A percentile compares a stretch with the other conserved stretches of the same genome.
Conservation (phyloP, 2,888 invertebrate genomes). For the Brachycybe producta region DNA sequence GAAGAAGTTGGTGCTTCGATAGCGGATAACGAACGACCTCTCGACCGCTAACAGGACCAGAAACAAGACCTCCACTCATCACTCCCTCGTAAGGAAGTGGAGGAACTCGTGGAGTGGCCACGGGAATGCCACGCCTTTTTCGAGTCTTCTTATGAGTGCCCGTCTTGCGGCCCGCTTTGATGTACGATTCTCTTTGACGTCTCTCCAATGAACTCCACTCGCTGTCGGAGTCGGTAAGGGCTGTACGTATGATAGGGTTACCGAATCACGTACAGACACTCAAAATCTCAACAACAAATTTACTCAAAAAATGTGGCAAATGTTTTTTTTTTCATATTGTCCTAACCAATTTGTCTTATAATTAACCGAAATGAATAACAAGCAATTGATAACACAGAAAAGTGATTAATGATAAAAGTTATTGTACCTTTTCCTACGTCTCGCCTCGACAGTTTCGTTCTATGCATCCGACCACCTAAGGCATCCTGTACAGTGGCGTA, state of each 20-base stretch:
- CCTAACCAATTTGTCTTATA: not conserved
- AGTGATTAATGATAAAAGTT: too few species aligned
- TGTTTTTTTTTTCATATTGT: conserved; percentile 3
- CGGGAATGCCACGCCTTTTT: conserved; percentile 64
- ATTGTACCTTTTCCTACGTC: conserved; percentile 15
- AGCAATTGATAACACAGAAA: too few species aligned
- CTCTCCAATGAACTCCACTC: conserved; percentile 64
- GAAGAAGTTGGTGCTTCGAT: conserved; percentile 5
- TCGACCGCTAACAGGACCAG: not conserved
- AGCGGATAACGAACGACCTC: conserved; percentile 17
- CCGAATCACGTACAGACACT: not conserved
- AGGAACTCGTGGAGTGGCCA: conserved; percentile 70
- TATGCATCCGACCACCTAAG: conserved; percentile 36
- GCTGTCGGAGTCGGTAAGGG: conserved; percentile 80
- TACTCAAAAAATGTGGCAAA: too few species aligned
- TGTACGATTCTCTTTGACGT: conserved; percentile 40
- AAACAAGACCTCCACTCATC: conserved; percentile 8
- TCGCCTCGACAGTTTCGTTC: conserved; percentile 10
- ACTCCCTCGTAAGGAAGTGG: conserved; percentile 42
- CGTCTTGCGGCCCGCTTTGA: conserved; percentile 47
- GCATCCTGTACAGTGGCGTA: conserved; percentile 55
- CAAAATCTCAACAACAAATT: conserved; percentile 1
- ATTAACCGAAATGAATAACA: not conserved
- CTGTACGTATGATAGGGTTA: conserved; percentile 35
- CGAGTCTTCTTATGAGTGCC: conserved; percentile 56